These are phyloP conservation scores for Sitobion miscanthi DNA, from an alignment of 1,140 invertebrate species.

Conservation along the genomic window DNA sequence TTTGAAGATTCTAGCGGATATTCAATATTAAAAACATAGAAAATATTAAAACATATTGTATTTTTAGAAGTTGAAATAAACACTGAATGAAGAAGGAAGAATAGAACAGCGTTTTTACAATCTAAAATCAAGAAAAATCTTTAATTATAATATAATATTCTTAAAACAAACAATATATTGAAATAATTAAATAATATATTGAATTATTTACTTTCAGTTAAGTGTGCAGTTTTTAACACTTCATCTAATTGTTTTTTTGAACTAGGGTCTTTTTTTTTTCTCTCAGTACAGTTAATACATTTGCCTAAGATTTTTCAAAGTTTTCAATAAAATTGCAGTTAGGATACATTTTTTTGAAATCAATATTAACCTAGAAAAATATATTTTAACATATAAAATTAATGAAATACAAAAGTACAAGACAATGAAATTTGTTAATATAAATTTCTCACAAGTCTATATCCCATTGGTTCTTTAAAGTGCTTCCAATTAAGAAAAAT, in stretches of 20 bases:
- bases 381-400: too few species aligned
- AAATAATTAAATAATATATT: not conserved
- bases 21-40: conserved; percentile 5
- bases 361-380: not conserved
- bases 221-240: not conserved
- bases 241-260: not conserved
- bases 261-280: not conserved
- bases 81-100: not conserved
- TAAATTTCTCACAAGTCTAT: not conserved
- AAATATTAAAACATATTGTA: not conserved
- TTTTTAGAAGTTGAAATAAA: not conserved
- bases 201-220: not conserved
- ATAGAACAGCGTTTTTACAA: not conserved
- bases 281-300: not conserved
- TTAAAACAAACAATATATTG: too few species aligned
- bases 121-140: not conserved
- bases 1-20: not conserved
- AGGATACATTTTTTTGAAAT: conserved; percentile 5
- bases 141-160: not conserved
- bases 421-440: too few species aligned
- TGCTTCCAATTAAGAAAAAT: not conserved
- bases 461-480: not conserved
- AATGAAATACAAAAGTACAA: too few species aligned
- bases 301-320: not conserved
- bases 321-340: not conserved